Conservation (phyloP, 2,113 vertebrate genomes). For the Bathybates hornii region DNA sequence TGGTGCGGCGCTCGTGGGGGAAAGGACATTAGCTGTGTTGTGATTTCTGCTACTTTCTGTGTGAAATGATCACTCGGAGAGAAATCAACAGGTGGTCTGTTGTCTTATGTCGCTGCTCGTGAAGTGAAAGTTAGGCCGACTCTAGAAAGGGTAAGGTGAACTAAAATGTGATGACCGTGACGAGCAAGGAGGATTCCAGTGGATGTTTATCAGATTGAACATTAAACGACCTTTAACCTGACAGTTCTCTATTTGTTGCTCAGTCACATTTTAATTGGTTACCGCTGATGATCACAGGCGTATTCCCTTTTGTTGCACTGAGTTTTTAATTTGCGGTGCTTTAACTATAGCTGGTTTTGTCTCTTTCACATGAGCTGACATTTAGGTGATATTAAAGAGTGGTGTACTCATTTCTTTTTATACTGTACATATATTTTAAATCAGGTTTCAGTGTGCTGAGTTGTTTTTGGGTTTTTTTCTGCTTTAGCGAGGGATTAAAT, state of each 20-base stretch:
- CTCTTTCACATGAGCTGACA: not conserved
- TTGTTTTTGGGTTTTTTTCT: not conserved
- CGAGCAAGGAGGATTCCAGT: not conserved
- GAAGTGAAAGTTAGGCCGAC: not conserved
- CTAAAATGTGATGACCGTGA: not conserved
- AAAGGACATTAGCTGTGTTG: not conserved
- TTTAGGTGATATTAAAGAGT: not conserved
- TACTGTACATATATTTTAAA: constrained; percentile 21
- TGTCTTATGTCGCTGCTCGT: not conserved
- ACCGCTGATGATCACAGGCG: not conserved
- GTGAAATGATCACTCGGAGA: not conserved
- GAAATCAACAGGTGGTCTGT: not conserved
- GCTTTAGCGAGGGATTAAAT: constrained; percentile 28
- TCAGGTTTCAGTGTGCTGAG: constrained; percentile 51
- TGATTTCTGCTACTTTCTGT: not conserved
- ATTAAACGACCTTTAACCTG: not conserved
- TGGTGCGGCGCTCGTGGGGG: not conserved
- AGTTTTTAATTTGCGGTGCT: not conserved
- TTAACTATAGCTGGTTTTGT: not conserved
- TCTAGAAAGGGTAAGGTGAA: not conserved
- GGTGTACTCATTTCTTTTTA: not conserved
- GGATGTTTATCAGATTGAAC: not conserved
- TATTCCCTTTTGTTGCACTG: not conserved
- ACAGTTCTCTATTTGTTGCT: not conserved
- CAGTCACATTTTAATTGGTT: not conserved